Percentiles rank a stretch among this genome's conserved stretches.
These are phyloP conservation scores for Pteromalus puparum DNA, from an alignment of 1,140 invertebrate species.

Conservation along the genomic window DNA sequence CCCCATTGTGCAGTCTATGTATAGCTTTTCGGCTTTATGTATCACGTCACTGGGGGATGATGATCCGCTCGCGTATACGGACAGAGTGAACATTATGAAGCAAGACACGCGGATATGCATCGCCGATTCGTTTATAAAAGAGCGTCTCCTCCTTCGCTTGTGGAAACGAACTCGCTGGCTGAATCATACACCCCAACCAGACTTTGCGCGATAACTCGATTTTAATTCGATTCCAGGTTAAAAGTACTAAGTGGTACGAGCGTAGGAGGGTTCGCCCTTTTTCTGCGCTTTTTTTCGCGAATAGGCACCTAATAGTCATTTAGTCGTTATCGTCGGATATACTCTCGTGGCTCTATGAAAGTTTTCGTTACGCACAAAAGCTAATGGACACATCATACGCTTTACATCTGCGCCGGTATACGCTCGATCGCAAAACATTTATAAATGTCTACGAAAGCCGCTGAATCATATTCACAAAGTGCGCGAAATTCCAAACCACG, in stretches of 20 bases:
- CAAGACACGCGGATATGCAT: neutral
- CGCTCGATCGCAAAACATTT: no score
- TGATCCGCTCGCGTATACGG: neutral
- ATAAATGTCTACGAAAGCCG: no score
- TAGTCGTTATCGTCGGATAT: no score
- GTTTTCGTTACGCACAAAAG: no score
- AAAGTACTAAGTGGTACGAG: conserved; percentile 16
- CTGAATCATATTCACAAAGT: no score
- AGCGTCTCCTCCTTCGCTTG: no score
- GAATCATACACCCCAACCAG: conserved; percentile 63
- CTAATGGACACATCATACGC: no score
- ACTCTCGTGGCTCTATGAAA: no score
- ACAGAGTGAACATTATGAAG: neutral
- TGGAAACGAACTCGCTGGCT: conserved; percentile 59
- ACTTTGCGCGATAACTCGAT: conserved; percentile 65
- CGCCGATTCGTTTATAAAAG: conserved; percentile 22
- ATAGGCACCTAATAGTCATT: no score
- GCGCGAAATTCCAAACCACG: neutral
- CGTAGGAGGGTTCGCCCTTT: neutral
- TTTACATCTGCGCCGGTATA: no score
- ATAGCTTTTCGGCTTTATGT: conserved; percentile 8
- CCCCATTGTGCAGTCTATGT: conserved; percentile 51
- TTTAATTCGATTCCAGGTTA: conserved; percentile 69
- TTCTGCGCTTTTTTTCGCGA: neutral
- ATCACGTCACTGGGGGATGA: neutral